These are phyloP conservation scores for Drosophila fungiperda DNA, from an alignment of 2,888 invertebrate genomes.

Conservation along the genomic window DNA sequence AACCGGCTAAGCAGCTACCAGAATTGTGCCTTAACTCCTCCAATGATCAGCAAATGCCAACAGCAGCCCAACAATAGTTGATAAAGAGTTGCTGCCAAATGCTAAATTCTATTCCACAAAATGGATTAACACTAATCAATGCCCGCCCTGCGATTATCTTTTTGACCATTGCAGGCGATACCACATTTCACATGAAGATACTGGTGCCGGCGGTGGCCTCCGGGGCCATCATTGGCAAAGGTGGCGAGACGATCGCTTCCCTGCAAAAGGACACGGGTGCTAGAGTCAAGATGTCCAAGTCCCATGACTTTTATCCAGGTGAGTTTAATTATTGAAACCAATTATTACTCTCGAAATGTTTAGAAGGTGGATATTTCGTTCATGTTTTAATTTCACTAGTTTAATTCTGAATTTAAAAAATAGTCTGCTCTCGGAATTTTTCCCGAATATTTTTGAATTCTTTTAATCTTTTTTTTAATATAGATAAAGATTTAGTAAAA, in stretches of 20 bases:
- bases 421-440: background rate
- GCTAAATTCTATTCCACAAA: background rate
- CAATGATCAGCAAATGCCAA: slow-evolving; percentile 25
- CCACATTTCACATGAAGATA: slow-evolving; percentile 97
- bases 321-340: slow-evolving; percentile 76
- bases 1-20: slow-evolving; percentile 52
- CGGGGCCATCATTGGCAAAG: slow-evolving; percentile 99
- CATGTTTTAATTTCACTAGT: fast-evolving
- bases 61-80: slow-evolving; percentile 9
- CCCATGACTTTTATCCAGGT: slow-evolving; percentile 99
- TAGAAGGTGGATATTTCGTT: fast-evolving
- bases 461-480: background rate
- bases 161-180: slow-evolving; percentile 90
- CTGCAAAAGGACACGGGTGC: slow-evolving; percentile 99
- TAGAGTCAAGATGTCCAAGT: slow-evolving; percentile 99
- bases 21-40: slow-evolving; percentile 18
- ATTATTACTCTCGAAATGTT: background rate
- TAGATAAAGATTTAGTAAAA: background rate
- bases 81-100: slow-evolving; percentile 4
- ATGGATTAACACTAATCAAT: slow-evolving; percentile 41
- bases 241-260: slow-evolving; percentile 99
- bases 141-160: slow-evolving; percentile 41
- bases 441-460: background rate
- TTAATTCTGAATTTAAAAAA: background rate
- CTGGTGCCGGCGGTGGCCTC: slow-evolving; percentile 98